Conservation (phyloP, 2,797 vertebrate genomes). For the Carcharodon carcharias region DNA sequence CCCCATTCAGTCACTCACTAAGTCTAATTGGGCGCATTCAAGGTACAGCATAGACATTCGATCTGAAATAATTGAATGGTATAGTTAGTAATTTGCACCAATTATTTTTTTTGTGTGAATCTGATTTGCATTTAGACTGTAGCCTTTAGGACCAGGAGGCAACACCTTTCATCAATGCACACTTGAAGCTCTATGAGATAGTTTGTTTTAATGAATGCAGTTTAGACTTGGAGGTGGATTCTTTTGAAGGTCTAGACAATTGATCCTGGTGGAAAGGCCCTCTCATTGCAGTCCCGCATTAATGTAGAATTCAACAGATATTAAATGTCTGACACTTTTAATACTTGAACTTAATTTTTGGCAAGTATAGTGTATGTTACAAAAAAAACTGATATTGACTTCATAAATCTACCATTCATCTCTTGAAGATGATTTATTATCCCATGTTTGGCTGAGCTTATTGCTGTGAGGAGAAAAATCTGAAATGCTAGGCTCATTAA, state of each 20-base stretch:
- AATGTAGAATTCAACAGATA: background rate
- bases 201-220: conserved; percentile 34
- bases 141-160: background rate
- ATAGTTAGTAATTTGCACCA: background rate
- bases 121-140: conserved; percentile 10
- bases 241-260: conserved; percentile 26
- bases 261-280: background rate
- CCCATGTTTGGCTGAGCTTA: background rate
- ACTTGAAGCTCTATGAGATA: background rate
- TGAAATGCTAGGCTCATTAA: conserved; percentile 28
- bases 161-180: background rate
- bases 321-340: conserved; percentile 12
- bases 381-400: conserved; percentile 35
- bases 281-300: background rate
- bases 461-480: conserved; percentile 7
- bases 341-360: conserved; percentile 31
- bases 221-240: conserved; percentile 24
- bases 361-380: background rate
- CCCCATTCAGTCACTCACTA: background rate
- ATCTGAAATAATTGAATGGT: background rate
- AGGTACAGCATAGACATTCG: background rate
- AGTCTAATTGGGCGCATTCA: background rate
- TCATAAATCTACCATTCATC: conserved; percentile 29
- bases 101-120: background rate
- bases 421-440: conserved; percentile 35